These are phyloP conservation scores for Cheilosia urbana DNA, from an alignment of 2,888 invertebrate species.

Conservation along the genomic window DNA sequence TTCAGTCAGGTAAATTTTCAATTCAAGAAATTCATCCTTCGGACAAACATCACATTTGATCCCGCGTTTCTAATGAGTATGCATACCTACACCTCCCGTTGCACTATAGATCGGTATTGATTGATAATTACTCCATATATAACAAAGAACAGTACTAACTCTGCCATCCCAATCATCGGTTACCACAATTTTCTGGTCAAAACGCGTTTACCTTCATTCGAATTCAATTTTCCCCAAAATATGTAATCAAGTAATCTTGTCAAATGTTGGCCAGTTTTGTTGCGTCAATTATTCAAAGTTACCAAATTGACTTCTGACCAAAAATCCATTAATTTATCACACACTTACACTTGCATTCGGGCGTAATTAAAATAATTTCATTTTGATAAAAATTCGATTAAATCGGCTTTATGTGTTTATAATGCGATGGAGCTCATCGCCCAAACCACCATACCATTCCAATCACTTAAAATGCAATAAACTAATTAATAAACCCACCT, in stretches of 20 bases:
- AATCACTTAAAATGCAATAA: constrained; percentile 78
- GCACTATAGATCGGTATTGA: no score
- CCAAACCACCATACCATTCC: constrained; percentile 49
- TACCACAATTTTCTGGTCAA: no score
- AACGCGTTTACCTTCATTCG: no score
- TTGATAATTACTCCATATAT: no score
- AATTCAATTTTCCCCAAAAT: background rate
- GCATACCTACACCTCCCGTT: no score
- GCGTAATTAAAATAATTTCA: constrained; percentile 49
- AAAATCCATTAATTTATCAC: constrained; percentile 16
- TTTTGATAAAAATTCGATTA: constrained; percentile 57
- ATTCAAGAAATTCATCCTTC: no score
- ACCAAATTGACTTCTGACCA: constrained; percentile 23
- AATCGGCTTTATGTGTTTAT: constrained; percentile 24
- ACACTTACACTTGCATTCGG: constrained; percentile 15
- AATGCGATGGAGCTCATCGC: constrained; percentile 25
- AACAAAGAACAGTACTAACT: no score
- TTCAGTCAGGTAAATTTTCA: no score
- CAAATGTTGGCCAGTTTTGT: background rate
- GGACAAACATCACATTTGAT: no score
- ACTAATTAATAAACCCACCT: constrained; percentile 76
- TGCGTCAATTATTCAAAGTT: constrained; percentile 13
- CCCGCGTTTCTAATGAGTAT: no score
- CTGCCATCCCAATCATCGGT: no score
- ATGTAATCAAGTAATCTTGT: background rate